Conservation (phyloP, 2,797 vertebrate genomes). For the Odontamblyopus rebecca region DNA sequence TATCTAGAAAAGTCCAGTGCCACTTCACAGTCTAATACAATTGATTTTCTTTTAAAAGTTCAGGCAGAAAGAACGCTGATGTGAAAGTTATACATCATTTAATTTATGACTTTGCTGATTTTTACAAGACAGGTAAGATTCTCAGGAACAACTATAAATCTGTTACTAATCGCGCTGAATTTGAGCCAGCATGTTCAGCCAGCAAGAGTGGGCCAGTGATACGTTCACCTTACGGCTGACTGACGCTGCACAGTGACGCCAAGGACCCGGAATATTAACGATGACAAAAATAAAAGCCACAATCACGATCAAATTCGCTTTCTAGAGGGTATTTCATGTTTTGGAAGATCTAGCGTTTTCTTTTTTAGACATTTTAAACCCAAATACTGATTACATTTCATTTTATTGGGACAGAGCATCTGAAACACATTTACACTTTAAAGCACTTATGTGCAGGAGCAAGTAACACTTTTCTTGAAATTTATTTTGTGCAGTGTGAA, state of each 20-base stretch:
- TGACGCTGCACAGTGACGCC: not conserved
- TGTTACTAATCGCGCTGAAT: conserved; percentile 14
- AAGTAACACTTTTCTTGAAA: too few species aligned
- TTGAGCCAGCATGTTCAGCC: not conserved
- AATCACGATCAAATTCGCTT: not conserved
- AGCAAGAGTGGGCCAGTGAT: not conserved
- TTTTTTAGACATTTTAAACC: not conserved
- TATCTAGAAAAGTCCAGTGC: conserved; percentile 22
- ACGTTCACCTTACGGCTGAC: not conserved
- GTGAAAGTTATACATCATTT: conserved; percentile 24
- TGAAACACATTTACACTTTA: too few species aligned
- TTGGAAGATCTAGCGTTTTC: not conserved
- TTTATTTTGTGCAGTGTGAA: too few species aligned
- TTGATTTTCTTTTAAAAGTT: conserved; percentile 28
- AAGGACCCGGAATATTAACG: conserved; percentile 10
- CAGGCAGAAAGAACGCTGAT: conserved; percentile 11
- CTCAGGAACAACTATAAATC: not conserved
- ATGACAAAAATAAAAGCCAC: not conserved
- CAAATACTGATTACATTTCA: too few species aligned
- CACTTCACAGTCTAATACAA: too few species aligned
- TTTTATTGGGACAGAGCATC: too few species aligned
- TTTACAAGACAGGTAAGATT: too few species aligned
- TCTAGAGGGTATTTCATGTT: not conserved
- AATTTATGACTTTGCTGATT: not conserved
- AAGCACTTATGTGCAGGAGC: too few species aligned